phyloP scores from a whole-genome alignment of 2,797 vertebrate genomes.

The Phoebastria nigripes region DNA sequence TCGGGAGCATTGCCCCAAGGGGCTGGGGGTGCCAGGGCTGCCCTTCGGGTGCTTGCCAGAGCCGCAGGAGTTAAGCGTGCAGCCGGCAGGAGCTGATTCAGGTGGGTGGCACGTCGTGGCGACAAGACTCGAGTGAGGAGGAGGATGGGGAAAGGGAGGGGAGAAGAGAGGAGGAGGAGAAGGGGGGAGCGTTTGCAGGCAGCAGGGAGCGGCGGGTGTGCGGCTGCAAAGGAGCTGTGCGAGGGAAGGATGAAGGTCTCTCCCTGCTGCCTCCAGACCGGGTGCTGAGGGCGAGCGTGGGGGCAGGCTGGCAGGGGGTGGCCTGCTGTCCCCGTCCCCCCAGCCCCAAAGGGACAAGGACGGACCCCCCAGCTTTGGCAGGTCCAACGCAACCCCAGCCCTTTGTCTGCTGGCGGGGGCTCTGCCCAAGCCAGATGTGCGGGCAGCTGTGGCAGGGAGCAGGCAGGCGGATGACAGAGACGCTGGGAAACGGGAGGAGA shows the following conservation, averaged over 20 bases:
- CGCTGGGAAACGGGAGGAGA: not conserved
- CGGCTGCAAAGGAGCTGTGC: not conserved
- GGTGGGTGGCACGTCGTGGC: slow-evolving; percentile 62
- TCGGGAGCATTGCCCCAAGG: not conserved
- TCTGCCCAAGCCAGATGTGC: slow-evolving; percentile 29
- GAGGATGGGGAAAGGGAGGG: slow-evolving; percentile 24
- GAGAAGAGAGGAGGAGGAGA: not conserved
- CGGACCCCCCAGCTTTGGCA: not conserved
- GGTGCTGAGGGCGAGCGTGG: not conserved
- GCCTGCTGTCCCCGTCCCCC: not conserved
- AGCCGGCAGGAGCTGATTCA: slow-evolving; percentile 24
- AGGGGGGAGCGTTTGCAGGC: not conserved
- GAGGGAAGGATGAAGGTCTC: not conserved
- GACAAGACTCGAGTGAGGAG: slow-evolving; percentile 20
- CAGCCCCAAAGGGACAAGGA: not conserved
- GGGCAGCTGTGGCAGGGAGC: not conserved
- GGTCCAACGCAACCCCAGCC: not conserved
- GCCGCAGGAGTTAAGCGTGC: slow-evolving; percentile 37
- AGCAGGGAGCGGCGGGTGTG: not conserved
- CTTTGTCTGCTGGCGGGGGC: not conserved
- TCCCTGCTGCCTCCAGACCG: not conserved
- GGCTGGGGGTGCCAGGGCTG: not conserved
- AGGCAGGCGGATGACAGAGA: not conserved
- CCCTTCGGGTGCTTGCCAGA: not conserved
- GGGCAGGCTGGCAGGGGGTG: not conserved